These are phyloP conservation scores for Talpa occidentalis DNA, from an alignment of 2,113 vertebrate species.

Conservation along the genomic window DNA sequence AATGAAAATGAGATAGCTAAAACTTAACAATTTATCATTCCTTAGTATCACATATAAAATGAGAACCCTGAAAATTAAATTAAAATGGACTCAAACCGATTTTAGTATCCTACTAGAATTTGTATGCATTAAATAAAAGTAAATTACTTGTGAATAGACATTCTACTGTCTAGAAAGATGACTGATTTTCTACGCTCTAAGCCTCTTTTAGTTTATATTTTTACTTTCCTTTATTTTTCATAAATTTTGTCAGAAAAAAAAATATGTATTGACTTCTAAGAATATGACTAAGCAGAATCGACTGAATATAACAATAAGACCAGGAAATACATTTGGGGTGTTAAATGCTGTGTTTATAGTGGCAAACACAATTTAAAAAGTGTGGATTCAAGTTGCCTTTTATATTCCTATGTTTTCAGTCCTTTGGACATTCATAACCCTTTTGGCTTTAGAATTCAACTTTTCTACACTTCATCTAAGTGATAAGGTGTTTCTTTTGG, in stretches of 20 bases:
- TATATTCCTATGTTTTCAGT: constrained; percentile 45
- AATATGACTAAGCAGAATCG: neutral
- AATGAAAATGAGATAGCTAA: constrained; percentile 8
- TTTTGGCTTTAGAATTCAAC: constrained; percentile 57
- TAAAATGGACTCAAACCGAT: constrained; percentile 32
- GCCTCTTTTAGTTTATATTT: neutral
- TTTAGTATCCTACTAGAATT: neutral
- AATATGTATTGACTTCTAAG: neutral
- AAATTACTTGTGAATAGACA: constrained; percentile 9
- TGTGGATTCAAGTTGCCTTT: neutral
- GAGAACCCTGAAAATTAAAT: neutral
- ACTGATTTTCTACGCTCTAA: neutral
- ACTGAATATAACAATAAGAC: neutral
- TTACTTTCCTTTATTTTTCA: constrained; percentile 28
- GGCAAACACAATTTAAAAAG: neutral
- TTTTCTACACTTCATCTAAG: constrained; percentile 50
- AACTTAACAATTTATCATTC: neutral
- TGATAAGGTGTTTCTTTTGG: constrained; percentile 52
- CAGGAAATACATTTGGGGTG: constrained; percentile 8
- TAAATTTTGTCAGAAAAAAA: neutral
- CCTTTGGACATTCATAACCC: constrained; percentile 1
- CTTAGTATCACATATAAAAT: neutral
- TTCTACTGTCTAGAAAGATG: neutral
- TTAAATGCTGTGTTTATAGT: neutral
- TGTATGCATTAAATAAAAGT: neutral